Percentiles rank a stretch among this genome's conserved stretches.
Conservation (phyloP, 2,797 vertebrate species). For the Rhynchonycteris naso region DNA sequence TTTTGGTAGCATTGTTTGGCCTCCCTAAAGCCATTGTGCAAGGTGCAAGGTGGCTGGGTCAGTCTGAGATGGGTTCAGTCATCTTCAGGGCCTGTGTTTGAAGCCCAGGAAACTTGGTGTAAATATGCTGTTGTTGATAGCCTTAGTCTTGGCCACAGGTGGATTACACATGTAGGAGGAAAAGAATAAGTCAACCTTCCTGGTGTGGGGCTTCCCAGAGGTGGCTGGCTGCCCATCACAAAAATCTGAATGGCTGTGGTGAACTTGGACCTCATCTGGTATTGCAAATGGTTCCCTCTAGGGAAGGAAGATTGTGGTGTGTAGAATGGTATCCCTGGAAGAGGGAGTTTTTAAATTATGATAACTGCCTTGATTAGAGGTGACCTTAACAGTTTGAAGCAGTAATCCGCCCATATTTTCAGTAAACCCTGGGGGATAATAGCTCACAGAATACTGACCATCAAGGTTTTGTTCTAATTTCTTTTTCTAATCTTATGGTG, state of each 20-base stretch:
- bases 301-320: too few species aligned
- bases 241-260: not conserved
- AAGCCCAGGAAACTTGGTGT: not conserved
- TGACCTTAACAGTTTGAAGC: not conserved
- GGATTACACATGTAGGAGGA: not conserved
- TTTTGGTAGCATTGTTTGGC: not conserved
- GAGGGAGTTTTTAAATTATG: not conserved
- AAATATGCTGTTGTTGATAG: not conserved
- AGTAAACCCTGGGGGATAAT: not conserved
- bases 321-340: not conserved
- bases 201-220: not conserved
- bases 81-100: too few species aligned
- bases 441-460: not conserved
- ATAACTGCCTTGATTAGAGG: not conserved
- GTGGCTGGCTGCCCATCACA: not conserved
- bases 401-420: not conserved
- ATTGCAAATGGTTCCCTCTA: not conserved
- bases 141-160: not conserved
- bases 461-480: not conserved
- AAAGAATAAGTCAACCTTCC: not conserved
- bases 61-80: not conserved
- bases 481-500: not conserved
- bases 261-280: not conserved
- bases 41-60: not conserved
- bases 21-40: not conserved